A percentile compares a stretch with the other conserved stretches of the same genome.
Conservation (phyloP, 2,888 invertebrate species). For the Stenotaenia linearis region DNA sequence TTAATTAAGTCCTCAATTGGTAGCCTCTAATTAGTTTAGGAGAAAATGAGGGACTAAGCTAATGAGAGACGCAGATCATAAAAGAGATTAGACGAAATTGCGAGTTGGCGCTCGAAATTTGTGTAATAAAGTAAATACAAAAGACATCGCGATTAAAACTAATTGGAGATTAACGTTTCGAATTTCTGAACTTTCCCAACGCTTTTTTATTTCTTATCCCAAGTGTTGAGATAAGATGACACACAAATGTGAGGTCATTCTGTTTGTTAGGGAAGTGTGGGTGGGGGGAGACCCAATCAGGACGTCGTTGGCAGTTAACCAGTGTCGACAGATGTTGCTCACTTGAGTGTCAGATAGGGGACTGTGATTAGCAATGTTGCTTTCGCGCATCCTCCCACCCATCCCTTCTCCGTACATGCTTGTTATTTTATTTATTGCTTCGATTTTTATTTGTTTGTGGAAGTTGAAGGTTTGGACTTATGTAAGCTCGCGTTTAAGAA, state of each 20-base stretch:
- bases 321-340: constrained; percentile 26
- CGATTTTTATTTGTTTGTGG: not conserved
- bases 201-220: not conserved
- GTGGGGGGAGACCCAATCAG: not conserved
- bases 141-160: too few relatives aligned
- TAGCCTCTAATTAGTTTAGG: not conserved
- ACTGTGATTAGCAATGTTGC: constrained; percentile 11
- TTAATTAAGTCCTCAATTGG: not conserved
- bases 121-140: too few relatives aligned
- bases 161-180: not conserved
- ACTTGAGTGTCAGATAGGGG: constrained; percentile 24
- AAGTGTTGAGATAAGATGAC: constrained; percentile 3
- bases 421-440: not conserved
- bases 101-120: not conserved
- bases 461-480: not conserved
- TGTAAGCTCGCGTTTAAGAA: not conserved
- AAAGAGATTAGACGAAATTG: constrained; percentile 11
- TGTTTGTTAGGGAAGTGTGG: not conserved
- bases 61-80: not conserved
- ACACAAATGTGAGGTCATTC: not conserved
- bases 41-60: not conserved
- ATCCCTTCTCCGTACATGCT: not conserved
- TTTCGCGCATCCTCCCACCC: not conserved
- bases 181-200: not conserved
- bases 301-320: constrained; percentile 24